Conservation (phyloP, 2,113 vertebrate genomes). For the mouse (Mus musculus) region GRCm39 chr1:30492501-30493000, state of each 20-base stretch:
- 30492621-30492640: conserved; percentile 14
- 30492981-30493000: neutral
- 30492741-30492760: neutral
- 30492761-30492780: neutral
- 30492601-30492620: conserved; percentile 44
- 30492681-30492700: neutral
- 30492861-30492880: conserved; percentile 1
- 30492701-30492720: conserved; percentile 9
- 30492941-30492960: neutral
- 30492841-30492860: conserved; percentile 9
- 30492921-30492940: neutral
- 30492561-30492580: neutral
- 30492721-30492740: conserved; percentile 26
- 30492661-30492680: neutral
- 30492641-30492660: conserved; percentile 24
- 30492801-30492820: neutral
- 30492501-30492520: neutral
- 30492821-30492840: conserved; percentile 32
- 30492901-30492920: conserved; percentile 1
- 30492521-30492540: conserved; percentile 28
- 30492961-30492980: neutral
- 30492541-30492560: conserved; percentile 3
- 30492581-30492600: conserved; percentile 36
- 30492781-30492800: neutral
- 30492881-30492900: neutral